Conservation (phyloP, 2,888 invertebrate species). For the Lottia scabra region DNA sequence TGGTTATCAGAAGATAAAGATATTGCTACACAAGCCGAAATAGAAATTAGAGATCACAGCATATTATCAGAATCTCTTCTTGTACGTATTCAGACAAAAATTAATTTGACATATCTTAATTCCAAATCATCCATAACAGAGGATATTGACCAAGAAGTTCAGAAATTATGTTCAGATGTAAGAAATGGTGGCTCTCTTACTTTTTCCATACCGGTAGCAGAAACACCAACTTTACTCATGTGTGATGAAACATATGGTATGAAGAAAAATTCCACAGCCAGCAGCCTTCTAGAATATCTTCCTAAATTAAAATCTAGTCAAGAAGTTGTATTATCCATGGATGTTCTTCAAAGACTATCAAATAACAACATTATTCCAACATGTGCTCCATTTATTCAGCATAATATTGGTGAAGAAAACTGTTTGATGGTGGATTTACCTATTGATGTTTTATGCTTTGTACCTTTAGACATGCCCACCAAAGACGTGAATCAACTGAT, state of each 20-base stretch:
- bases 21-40: background rate
- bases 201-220: background rate
- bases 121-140: background rate
- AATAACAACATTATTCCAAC: conserved; percentile 24
- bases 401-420: conserved; percentile 43
- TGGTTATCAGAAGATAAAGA: background rate
- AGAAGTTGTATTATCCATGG: background rate
- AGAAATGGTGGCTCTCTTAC: background rate
- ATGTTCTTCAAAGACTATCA: background rate
- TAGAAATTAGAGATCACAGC: background rate
- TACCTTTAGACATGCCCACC: background rate
- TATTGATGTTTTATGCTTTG: background rate
- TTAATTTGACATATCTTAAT: background rate
- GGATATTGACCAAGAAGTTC: background rate
- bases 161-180: background rate
- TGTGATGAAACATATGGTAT: background rate
- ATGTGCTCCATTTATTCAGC: conserved; percentile 53
- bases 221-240: background rate
- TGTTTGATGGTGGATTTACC: background rate
- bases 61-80: background rate
- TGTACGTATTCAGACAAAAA: background rate
- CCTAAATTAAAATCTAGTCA: background rate
- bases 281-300: too few relatives aligned
- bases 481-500: background rate
- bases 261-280: background rate